These are phyloP conservation scores for Hucho hucho DNA, from an alignment of 2,113 vertebrate genomes.

Conservation along the genomic window DNA sequence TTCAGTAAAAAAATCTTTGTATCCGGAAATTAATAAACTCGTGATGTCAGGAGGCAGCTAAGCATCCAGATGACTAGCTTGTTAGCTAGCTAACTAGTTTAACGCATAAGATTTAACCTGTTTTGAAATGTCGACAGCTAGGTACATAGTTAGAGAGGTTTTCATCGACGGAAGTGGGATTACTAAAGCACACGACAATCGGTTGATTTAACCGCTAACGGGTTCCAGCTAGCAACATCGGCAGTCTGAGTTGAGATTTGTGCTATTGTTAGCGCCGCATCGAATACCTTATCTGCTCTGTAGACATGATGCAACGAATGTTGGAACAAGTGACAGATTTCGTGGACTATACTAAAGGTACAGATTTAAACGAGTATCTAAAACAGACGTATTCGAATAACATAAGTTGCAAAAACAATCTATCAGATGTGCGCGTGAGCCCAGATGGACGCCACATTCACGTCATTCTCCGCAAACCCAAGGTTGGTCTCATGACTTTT, in stretches of 20 bases:
- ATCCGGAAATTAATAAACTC: constrained; percentile 76
- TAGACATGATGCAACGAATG: constrained; percentile 74
- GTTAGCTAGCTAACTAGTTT: neutral
- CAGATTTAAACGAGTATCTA: constrained; percentile 76
- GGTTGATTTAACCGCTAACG: constrained; percentile 21
- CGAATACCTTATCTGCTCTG: neutral
- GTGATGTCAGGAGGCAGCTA: constrained; percentile 71
- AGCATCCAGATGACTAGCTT: constrained; percentile 39
- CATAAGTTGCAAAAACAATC: constrained; percentile 20
- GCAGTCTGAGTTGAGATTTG: constrained; percentile 24
- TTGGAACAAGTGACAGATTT: constrained; percentile 83
- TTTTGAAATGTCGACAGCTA: neutral
- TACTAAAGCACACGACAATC: neutral
- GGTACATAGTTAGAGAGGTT: neutral
- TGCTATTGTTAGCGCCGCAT: neutral
- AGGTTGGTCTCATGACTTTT: constrained; percentile 74
- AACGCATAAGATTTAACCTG: neutral
- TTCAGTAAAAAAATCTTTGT: constrained; percentile 42
- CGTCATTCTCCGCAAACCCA: constrained; percentile 65
- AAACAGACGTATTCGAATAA: constrained; percentile 25
- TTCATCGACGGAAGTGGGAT: constrained; percentile 21
- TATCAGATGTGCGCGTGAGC: constrained; percentile 74
- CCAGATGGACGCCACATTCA: constrained; percentile 85
- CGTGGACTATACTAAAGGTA: constrained; percentile 73
- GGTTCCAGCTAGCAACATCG: constrained; percentile 7